Evolutionary conservation across 2,797 vertebrate genomes (phyloP).

Genomic region (Petrocephalus schoutedeni): DNA sequence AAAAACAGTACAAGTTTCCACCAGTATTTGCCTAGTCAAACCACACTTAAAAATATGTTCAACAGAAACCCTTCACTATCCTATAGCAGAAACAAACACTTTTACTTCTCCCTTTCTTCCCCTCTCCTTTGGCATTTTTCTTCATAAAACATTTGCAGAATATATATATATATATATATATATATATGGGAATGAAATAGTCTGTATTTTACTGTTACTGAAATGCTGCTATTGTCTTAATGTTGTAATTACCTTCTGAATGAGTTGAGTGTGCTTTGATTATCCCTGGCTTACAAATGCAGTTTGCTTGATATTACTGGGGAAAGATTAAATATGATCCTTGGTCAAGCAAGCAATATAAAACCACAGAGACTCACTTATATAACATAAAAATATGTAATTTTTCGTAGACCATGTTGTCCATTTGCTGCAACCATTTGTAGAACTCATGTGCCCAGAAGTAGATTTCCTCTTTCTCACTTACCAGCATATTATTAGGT

Average conservation of each 20-base stretch:
- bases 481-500: neutral
- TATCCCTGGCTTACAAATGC: constrained; percentile 37
- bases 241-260: constrained; percentile 39
- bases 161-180: neutral
- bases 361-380: constrained; percentile 33
- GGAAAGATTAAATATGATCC: constrained; percentile 42
- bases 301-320: constrained; percentile 41
- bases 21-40: neutral
- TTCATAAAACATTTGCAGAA: neutral
- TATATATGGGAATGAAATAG: neutral
- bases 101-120: neutral
- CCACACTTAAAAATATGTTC: neutral
- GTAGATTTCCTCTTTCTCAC: constrained; percentile 16
- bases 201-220: constrained; percentile 26
- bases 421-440: constrained; percentile 18
- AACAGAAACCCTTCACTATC: neutral
- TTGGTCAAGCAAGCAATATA: constrained; percentile 29
- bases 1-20: neutral
- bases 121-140: neutral
- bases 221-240: constrained; percentile 39
- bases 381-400: constrained; percentile 23
- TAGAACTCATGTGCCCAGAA: neutral
- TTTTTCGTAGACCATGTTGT: constrained; percentile 40
- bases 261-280: constrained; percentile 34
- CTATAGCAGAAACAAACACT: neutral